Base-by-base conservation (phyloP, 2,888 invertebrate genomes). In the Lepidocyrtinus sp. region DNA sequence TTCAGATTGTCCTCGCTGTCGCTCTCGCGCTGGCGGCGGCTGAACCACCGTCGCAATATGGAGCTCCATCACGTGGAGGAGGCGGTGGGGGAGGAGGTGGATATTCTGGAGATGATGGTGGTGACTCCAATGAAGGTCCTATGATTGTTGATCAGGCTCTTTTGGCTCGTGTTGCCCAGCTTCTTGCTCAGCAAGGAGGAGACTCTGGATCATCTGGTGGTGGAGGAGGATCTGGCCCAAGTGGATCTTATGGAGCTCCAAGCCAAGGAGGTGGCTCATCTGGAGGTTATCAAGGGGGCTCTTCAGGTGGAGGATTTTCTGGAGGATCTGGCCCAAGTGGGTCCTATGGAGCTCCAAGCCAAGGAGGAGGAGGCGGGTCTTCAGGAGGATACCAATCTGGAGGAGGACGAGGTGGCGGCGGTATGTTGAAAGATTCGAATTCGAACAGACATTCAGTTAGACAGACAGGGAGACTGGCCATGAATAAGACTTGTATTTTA, bases 111-210 rank as follows among this genome's bases (percentile, higher is more conserved):
- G 69, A 50, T 27, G n/a, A 3, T 26, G 50, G 55, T 1, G 63
- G 55, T 3, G 72, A 76, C 36, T 71, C 75, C 17, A 76, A 70
- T 15, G 81, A 76, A 71, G 83, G 81, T 25, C 46, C 83, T 19
- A 77, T 77, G 65, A 81, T 83, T 45, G 83, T 83, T 45, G 83
- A 83, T 65, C 63, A 77, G 63, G 83, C 81, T 64, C 74, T 81
- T 17, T 61, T 83, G 3, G 62, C 55, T 25, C 22, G 78, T 55
- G 72, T 83, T 62, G 83, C 83, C 69, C 81, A 83, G 50, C 71
- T 83, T 27, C 61, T 83, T 17, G 75, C 81, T 50, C 81, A 81
- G 65, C 71, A 72, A 74, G 80, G 70, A 46, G 55, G 68, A 19
- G 75, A 67, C 63, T 62, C 55, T 19, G 59, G 19, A 3, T 46